Evolutionary conservation across 2,113 vertebrate genomes (phyloP), one percentile per base, ranked within the genome.

Genomic region (Bubo bubo): DNA sequence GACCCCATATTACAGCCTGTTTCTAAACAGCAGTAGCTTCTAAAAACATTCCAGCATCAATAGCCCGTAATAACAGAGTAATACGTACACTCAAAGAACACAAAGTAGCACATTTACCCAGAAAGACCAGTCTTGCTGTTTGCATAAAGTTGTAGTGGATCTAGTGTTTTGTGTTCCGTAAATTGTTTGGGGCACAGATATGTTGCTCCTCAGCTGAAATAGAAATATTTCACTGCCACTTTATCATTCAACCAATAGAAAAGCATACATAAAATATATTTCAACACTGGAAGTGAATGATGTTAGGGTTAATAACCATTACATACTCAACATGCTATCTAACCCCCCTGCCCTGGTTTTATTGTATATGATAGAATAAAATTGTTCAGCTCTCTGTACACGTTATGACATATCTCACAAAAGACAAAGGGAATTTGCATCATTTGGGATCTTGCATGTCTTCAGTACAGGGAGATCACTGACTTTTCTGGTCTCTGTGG

Each of bases 291-390:
- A 86, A 85, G 9, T 59, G 10, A 83, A 68, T 64, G 12, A 55
- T n/a, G 7, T n/a, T 64, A 70, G 39, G 26, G 19, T 72, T 79
- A 80, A 73, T 64, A 59, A n/a, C 41, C 18, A n/a, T 64, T 71
- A 32, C 7, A 43, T 62, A 68, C 34, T 49, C 34, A 56, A 32
- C 43, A 82, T 19, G 3, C 4, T 81, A 19, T 19, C 13, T 32
- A 5, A 0, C 1, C 5, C 6, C 16, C 50, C 18, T 2, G 5
- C 8, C 17, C 39, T 21, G 21, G 5, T 37, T 58, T 85, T 52
- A 72, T 20, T 58, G 26, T 9, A 47, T 35, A 11, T 10, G 12
- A 20, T 21, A 59, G 27, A 63, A 45, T 1, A 58, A 28, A 66
- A 30, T 12, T 26, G 2, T 72, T 76, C 2, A 5, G 4, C 15